These are phyloP conservation scores for Entomobrya multifasciata DNA, from an alignment of 2,888 invertebrate species.

Conservation along the genomic window DNA sequence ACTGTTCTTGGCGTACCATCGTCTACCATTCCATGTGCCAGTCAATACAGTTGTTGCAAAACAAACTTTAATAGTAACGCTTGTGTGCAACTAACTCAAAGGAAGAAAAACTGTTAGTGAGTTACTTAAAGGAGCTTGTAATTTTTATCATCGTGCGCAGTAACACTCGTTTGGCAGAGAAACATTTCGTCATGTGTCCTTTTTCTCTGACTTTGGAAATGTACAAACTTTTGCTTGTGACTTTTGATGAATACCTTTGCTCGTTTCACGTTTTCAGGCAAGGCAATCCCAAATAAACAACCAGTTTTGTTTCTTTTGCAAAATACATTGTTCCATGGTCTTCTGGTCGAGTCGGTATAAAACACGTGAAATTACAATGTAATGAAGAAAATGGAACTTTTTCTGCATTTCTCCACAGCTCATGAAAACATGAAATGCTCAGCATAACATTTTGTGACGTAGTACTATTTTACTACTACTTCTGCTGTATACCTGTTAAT, in stretches of 20 bases:
- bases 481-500: not conserved
- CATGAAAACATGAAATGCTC: not conserved
- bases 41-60: slow-evolving; percentile 7
- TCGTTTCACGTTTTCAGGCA: not conserved
- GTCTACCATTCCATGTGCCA: slow-evolving; percentile 38
- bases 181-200: slow-evolving; percentile 6
- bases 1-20: not conserved
- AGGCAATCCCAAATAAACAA: not conserved
- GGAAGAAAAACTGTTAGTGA: slow-evolving; percentile 9
- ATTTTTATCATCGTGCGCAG: slow-evolving; percentile 4
- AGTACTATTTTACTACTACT: not conserved
- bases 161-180: not conserved
- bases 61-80: slow-evolving; percentile 27
- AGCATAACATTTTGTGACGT: not conserved
- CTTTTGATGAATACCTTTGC: not conserved
- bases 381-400: slow-evolving; percentile 30
- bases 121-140: slow-evolving; percentile 27
- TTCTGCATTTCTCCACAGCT: not conserved
- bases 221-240: not conserved
- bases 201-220: slow-evolving; percentile 25
- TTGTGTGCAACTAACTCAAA: slow-evolving; percentile 24
- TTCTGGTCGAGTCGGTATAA: too few relatives aligned
- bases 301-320: slow-evolving; percentile 15
- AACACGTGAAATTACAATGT: slow-evolving; percentile 8
- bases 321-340: not conserved